A percentile compares a stretch with the other conserved stretches of the same genome.
Evolutionary conservation across 1,140 invertebrate genomes (phyloP).

Genomic region (Hydropsyche tenuis): DNA sequence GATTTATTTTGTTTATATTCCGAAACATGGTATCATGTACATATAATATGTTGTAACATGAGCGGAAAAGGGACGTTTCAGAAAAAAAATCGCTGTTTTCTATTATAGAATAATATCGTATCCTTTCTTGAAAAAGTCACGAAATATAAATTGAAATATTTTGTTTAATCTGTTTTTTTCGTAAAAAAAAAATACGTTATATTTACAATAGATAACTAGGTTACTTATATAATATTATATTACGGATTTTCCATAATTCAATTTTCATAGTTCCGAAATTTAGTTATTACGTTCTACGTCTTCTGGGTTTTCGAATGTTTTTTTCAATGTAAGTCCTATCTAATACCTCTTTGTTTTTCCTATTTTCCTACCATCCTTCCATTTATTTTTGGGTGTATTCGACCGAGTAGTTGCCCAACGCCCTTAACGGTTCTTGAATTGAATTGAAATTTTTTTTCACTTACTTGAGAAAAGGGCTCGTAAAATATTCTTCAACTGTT

Average conservation of each 20-base stretch:
- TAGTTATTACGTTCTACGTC: no score
- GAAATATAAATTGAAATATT: no score
- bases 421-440: not conserved
- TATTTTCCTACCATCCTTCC: slow-evolving; percentile 2
- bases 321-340: not conserved
- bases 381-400: not conserved
- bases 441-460: slow-evolving; percentile 14
- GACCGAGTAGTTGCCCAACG: slow-evolving; percentile 13
- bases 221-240: not conserved
- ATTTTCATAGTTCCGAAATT: not conserved
- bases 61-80: no score
- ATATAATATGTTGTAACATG: no score
- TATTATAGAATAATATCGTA: no score
- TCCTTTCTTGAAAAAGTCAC: no score
- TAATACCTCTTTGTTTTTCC: not conserved
- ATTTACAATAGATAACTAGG: not conserved
- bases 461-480: not conserved
- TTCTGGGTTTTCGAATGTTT: no score
- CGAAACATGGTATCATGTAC: no score
- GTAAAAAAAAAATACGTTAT: not conserved
- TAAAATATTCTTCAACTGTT: not conserved
- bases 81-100: no score
- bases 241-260: not conserved
- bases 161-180: no score
- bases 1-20: no score